phyloP scores from a whole-genome alignment of 2,797 vertebrate species.

The Pachyuromys duprasi region DNA sequence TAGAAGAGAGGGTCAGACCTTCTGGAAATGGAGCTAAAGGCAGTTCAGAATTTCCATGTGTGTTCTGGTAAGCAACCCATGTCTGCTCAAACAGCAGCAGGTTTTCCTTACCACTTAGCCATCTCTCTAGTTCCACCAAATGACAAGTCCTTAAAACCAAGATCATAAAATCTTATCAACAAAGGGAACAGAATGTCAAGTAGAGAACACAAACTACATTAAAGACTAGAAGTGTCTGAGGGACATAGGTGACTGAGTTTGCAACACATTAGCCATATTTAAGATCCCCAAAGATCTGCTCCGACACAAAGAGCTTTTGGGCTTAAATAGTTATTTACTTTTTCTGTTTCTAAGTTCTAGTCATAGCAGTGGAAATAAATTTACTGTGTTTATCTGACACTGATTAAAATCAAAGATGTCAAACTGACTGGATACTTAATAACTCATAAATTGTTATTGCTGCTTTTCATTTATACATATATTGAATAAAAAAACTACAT shows the following conservation, averaged over 20 bases:
- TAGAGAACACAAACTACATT: too few species aligned
- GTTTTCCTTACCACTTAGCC: not conserved
- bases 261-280: not conserved
- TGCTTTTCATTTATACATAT: too few species aligned
- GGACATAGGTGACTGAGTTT: not conserved
- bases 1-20: fast-evolving
- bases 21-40: not conserved
- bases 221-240: too few species aligned
- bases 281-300: not conserved
- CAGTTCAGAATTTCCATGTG: not conserved
- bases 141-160: too few species aligned
- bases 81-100: not conserved
- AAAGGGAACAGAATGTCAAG: not conserved
- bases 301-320: too few species aligned
- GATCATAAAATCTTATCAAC: not conserved
- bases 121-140: not conserved
- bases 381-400: not conserved
- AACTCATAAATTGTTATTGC: too few species aligned
- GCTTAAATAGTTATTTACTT: too few species aligned
- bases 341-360: not conserved
- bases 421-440: too few species aligned
- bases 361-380: not conserved
- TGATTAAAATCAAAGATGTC: not conserved
- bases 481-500: too few species aligned
- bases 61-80: not conserved